Base-by-base conservation (phyloP, 2,888 invertebrate genomes). In the Amblyjoppa proteus region DNA sequence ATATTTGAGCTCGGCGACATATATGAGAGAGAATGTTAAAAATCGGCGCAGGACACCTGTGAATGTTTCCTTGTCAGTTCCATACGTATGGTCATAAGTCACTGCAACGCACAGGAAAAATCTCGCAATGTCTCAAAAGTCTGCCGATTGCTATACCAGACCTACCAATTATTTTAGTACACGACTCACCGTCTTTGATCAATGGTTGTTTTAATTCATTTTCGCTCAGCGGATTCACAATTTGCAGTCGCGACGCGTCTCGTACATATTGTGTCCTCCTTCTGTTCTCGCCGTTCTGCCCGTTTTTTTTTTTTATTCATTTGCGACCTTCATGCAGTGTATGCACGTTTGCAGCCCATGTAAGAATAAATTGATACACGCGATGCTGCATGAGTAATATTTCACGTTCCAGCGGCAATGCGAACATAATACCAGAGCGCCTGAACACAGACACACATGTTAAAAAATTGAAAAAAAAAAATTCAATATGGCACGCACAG, bases 351-450 rank as follows among this genome's bases (percentile, higher is more conserved):
- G 64, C 75, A 75, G 41, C 31, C 25, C 69, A 58, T 71, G 80
- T 71, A 75, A 11, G 70, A 84, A 80, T 84, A 84, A 84, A 84
- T 84, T 84, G 83, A 80, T 83, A 75, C 79, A 70, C 58, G 75
- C 45, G 70, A 80, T 66, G 61, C 25, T 75, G 70, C 79, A 34
- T 69, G 75, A 61, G 64, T 75, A 74, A 83, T 83, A 56, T 70
- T 80, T 80, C 70, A 84, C 75, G 64, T 70, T 75, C 80, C 70
- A 45, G 53, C 70, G 80, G 74, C 74, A 49, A 79, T 74, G 77
- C 31, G 69, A 69, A 74, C 28, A 80, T 75, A 70, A 70, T 74
- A 56, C 70, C 49, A 61, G 78, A 25, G 25, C 41, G 31, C 20
- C 49, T 28, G 11, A 28, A 75, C 16, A n/a, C 61, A 2, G 7